Evolutionary conservation across 2,797 vertebrate genomes (phyloP), one percentile per base, ranked within the genome.

Genomic region (Tragopan temminckii): DNA sequence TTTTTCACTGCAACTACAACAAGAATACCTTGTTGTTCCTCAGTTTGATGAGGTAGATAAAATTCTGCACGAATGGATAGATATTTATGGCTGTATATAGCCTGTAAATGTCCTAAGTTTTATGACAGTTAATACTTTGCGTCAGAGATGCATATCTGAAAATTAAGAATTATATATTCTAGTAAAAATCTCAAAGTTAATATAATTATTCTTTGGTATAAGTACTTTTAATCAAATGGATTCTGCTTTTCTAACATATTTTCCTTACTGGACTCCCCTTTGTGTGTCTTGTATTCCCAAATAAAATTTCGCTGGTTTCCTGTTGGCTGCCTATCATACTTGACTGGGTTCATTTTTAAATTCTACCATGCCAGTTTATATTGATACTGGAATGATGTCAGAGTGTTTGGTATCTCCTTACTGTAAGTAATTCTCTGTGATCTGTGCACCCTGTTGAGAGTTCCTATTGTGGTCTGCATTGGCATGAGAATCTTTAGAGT

Each of bases 181-280:
- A 35, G 33, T 15, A 86, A 46, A 85, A 79, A 70, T 75, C 7
- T 85, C 40, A 48, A 23, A 80, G 68, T 55, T 27, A 68, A 38
- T 82, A 42, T 31, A 35, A 25, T 11, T 76, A 13, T 67, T 14
- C 64, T 36, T 63, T 80, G 42, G 10, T 69, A 40, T 31, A 74
- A 70, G 58, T 63, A 38, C 68, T 85, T 92, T 77, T 42, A 36
- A 66, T 78, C 21, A n/a, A 74, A 62, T 52, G 38, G 31, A 50
- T 92, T 96, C 84, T 97, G 79, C 92, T 95, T 96, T 95, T 96
- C 94, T 97, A 94, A 97, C 85, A 77, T 96, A 94, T 71, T 87
- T 80, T 85, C 46, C 58, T 77, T 69, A 58, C 38, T 5, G 5
- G 61, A 66, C 27, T 83, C 7, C 29, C 40, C 11, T 93, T 67